Conservation (phyloP, 2,113 vertebrate species). For the Alligator sinensis region DNA sequence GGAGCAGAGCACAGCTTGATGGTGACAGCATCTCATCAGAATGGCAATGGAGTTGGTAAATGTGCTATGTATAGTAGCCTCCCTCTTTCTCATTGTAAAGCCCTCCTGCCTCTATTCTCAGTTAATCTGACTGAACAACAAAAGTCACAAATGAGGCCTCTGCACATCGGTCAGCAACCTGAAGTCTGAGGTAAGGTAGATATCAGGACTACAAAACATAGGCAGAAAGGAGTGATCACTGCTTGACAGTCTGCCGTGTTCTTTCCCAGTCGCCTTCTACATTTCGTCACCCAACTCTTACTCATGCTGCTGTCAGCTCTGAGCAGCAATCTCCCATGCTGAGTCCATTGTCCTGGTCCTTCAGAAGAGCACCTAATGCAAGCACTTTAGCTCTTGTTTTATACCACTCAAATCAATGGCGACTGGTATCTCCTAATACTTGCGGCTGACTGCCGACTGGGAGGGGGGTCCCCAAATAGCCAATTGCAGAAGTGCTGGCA, state of each 20-base stretch:
- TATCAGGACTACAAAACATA: neutral
- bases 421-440: too few relatives aligned
- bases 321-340: neutral
- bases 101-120: neutral
- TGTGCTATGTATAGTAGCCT: conserved; percentile 11
- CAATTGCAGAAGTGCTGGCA: too few relatives aligned
- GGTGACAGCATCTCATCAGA: neutral
- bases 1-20: neutral
- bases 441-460: too few relatives aligned
- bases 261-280: neutral
- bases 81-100: conserved; percentile 15
- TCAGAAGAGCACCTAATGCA: neutral
- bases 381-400: neutral
- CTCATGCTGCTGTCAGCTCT: neutral
- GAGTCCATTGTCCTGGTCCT: neutral
- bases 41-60: conserved; percentile 29
- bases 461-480: too few relatives aligned
- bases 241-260: neutral
- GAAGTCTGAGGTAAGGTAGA: neutral
- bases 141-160: neutral
- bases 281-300: neutral
- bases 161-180: neutral
- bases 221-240: neutral
- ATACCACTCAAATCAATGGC: neutral
- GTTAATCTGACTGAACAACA: conserved; percentile 31